Evolutionary conservation across 2,888 invertebrate species (phyloP).

Genomic region (Acronicta aceris): DNA sequence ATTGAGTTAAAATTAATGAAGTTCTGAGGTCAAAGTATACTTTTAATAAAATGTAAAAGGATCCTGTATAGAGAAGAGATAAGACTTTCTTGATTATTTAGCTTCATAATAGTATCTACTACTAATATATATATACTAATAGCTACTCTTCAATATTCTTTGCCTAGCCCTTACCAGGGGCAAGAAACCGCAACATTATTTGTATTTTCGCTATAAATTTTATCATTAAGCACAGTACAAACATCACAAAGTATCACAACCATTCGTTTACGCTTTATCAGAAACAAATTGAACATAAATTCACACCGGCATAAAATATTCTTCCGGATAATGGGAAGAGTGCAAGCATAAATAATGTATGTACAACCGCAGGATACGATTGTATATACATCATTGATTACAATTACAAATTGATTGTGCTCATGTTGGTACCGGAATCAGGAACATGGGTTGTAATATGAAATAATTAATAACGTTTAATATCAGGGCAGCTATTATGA

Average conservation of each 20-base stretch:
- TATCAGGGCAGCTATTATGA: slow-evolving; percentile 20
- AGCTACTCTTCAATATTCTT: no score
- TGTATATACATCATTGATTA: slow-evolving; percentile 45
- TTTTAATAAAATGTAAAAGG: no score
- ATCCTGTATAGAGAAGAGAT: no score
- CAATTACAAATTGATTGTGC: slow-evolving; percentile 44
- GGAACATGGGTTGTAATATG: slow-evolving; percentile 23
- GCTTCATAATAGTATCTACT: no score
- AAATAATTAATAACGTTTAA: slow-evolving; percentile 49
- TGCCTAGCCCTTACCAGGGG: no score
- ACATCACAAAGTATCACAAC: neutral
- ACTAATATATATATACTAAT: no score
- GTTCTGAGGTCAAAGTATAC: no score
- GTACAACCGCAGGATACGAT: slow-evolving; percentile 17
- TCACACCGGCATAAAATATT: slow-evolving; percentile 16
- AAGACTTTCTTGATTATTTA: no score
- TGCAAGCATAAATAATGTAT: slow-evolving; percentile 10
- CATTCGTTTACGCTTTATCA: neutral
- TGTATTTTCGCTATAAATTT: neutral
- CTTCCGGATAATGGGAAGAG: slow-evolving; percentile 12
- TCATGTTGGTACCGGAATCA: slow-evolving; percentile 41
- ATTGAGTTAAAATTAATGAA: no score
- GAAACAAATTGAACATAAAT: slow-evolving; percentile 15
- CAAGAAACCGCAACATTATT: neutral
- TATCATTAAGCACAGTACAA: neutral